A percentile compares a stretch with the other conserved stretches of the same genome.
These are phyloP conservation scores for Epinephelus moara DNA, from an alignment of 2,113 vertebrate species.

Conservation along the genomic window DNA sequence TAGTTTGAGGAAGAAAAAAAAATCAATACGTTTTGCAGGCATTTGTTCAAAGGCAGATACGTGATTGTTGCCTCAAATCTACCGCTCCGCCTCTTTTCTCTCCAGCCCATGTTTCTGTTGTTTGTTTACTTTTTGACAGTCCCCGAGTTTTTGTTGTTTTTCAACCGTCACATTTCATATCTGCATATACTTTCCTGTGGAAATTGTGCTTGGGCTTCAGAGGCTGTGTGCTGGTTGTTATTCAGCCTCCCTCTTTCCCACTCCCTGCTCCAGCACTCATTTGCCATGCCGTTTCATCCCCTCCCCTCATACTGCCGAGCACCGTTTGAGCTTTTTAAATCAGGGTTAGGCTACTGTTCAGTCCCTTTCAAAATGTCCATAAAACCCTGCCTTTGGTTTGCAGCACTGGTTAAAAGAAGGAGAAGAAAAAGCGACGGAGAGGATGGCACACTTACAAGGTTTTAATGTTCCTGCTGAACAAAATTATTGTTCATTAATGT, in stretches of 20 bases:
- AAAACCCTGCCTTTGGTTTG: constrained; percentile 44
- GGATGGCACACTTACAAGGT: neutral
- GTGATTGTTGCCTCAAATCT: constrained; percentile 44
- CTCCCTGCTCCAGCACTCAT: constrained; percentile 64
- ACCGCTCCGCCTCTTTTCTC: constrained; percentile 39
- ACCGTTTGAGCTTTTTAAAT: constrained; percentile 72
- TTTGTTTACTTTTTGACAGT: constrained; percentile 61
- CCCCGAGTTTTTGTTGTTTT: constrained; percentile 45
- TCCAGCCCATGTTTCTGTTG: constrained; percentile 39
- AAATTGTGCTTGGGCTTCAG: constrained; percentile 56
- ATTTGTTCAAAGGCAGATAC: constrained; percentile 46
- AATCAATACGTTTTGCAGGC: constrained; percentile 19
- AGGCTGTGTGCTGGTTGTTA: constrained; percentile 71
- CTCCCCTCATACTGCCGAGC: constrained; percentile 54
- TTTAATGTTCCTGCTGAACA: neutral
- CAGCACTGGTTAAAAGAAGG: constrained; percentile 11
- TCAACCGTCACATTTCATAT: constrained; percentile 62
- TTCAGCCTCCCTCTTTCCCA: constrained; percentile 51
- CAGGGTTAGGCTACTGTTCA: constrained; percentile 45
- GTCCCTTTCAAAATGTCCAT: constrained; percentile 50
- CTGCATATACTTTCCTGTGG: constrained; percentile 43
- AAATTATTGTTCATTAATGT: neutral
- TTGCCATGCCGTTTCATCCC: constrained; percentile 75
- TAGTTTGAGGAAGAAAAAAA: neutral
- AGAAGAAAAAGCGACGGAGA: neutral